Percentiles rank a stretch among this genome's conserved stretches.
These are phyloP conservation scores for Calliscelio sp. DNA, from an alignment of 2,888 invertebrate species.

Conservation along the genomic window DNA sequence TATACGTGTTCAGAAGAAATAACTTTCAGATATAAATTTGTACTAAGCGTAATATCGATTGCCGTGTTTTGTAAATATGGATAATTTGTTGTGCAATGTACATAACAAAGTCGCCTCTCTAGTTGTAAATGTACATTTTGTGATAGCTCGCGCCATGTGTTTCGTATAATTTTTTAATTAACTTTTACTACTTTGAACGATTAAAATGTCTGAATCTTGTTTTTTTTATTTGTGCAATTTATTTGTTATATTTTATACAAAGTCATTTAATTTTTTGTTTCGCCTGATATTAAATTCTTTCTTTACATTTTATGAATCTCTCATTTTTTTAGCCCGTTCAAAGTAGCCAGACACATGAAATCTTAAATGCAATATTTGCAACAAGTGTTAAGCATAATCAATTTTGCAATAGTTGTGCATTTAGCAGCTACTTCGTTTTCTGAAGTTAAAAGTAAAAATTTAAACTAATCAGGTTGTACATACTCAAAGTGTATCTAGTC, in stretches of 20 bases:
- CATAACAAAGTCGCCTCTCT: constrained; percentile 18
- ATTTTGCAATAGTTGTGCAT: constrained; percentile 2
- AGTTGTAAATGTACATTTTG: constrained; percentile 4
- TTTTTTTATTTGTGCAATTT: not conserved
- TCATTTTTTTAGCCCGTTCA: constrained; percentile 1
- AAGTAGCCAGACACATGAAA: not conserved
- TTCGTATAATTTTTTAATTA: not conserved
- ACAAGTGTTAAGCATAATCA: not conserved
- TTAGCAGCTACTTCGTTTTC: constrained; percentile 9
- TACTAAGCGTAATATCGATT: constrained; percentile 19
- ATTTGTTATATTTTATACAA: too few relatives aligned
- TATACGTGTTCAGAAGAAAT: not conserved
- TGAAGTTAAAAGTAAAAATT: constrained; percentile 9
- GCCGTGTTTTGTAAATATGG: constrained; percentile 25
- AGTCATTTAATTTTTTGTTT: too few relatives aligned
- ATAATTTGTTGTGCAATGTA: constrained; percentile 35
- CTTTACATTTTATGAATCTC: too few relatives aligned
- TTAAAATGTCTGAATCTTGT: not conserved
- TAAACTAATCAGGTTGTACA: constrained; percentile 4
- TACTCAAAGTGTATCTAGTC: constrained; percentile 29
- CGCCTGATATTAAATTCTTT: too few relatives aligned
- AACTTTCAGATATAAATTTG: constrained; percentile 5
- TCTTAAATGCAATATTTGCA: not conserved
- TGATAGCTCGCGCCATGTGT: not conserved
- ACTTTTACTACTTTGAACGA: not conserved